A percentile compares a stretch with the other conserved stretches of the same genome.
These are phyloP conservation scores for Orientallactaga sibirica DNA, from an alignment of 2,797 vertebrate species.

Conservation along the genomic window DNA sequence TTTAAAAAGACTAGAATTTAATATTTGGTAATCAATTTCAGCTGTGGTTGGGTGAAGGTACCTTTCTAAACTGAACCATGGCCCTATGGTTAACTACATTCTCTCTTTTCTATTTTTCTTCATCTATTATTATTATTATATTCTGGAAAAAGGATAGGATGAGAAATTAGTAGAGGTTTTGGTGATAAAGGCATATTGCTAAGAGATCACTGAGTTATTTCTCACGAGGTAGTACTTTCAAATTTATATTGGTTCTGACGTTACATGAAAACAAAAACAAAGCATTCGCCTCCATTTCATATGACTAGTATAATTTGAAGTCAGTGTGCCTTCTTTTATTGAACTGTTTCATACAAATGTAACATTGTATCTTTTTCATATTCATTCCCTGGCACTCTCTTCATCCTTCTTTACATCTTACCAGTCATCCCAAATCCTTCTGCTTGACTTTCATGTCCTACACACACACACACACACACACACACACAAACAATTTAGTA, in stretches of 20 bases:
- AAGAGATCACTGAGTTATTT: constrained; percentile 50
- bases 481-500: neutral
- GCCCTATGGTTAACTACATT: constrained; percentile 4
- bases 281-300: neutral
- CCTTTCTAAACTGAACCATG: constrained; percentile 54
- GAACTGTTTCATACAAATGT: neutral
- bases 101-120: neutral
- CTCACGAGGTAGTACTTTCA: constrained; percentile 44
- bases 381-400: neutral
- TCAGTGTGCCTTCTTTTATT: constrained; percentile 34
- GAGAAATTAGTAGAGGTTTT: constrained; percentile 61
- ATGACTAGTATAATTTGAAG: constrained; percentile 34
- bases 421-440: neutral
- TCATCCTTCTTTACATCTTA: too few relatives aligned
- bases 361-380: neutral
- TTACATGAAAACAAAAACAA: constrained; percentile 19
- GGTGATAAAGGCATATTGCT: neutral
- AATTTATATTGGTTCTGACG: constrained; percentile 11
- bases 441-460: neutral
- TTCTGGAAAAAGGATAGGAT: constrained; percentile 19
- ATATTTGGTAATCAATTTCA: constrained; percentile 67
- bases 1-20: constrained; percentile 61
- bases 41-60: constrained; percentile 15
- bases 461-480: neutral
- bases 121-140: constrained; percentile 33